These are phyloP conservation scores for Notolepis coatsorum DNA, from an alignment of 2,797 vertebrate species.

Conservation along the genomic window DNA sequence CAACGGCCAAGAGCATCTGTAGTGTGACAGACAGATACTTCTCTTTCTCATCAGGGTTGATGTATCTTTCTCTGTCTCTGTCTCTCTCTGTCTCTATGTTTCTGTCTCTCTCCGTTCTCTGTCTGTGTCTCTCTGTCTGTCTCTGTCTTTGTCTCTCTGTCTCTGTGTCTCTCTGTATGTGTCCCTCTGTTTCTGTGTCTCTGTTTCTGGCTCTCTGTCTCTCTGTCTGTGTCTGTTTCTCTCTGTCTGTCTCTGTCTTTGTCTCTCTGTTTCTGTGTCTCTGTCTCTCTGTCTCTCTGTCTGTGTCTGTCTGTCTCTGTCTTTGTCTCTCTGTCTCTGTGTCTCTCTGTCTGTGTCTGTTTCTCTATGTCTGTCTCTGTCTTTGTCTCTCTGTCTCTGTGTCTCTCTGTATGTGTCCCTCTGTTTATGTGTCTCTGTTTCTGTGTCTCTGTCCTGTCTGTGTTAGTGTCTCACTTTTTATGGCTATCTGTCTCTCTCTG, in stretches of 20 bases:
- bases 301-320: too few relatives aligned
- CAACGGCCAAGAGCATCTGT: slow-evolving; percentile 6
- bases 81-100: neutral
- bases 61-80: neutral
- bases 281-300: too few relatives aligned
- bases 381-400: neutral
- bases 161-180: too few relatives aligned
- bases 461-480: neutral
- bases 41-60: slow-evolving; percentile 8
- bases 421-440: too few relatives aligned
- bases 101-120: neutral
- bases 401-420: neutral
- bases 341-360: neutral
- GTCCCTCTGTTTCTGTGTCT: neutral
- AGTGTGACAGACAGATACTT: slow-evolving; percentile 1
- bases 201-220: neutral
- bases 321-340: neutral
- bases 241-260: neutral
- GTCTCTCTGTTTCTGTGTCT: neutral
- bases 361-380: neutral
- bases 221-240: neutral
- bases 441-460: too few relatives aligned
- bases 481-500: neutral
- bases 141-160: too few relatives aligned
- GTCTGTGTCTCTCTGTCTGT: neutral